Base-by-base conservation (phyloP, 2,113 vertebrate species). In the Nerophis ophidion region DNA sequence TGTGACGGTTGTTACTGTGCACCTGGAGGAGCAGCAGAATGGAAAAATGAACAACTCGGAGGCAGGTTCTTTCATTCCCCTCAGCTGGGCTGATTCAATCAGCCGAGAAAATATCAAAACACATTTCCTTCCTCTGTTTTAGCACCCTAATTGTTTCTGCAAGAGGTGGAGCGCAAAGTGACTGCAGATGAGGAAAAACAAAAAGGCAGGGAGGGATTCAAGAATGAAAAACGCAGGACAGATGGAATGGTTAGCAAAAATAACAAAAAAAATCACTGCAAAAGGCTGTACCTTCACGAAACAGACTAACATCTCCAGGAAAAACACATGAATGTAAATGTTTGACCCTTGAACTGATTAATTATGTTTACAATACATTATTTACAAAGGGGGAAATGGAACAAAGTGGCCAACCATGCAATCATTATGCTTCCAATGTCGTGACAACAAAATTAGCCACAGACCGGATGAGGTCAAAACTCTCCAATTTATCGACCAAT, bases 1-100 rank as follows among this genome's bases (percentile, higher is more conserved):
- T 90, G 87, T 93, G 92, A 66, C 92, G 92, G 84, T 97, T 96
- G 87, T 96, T 98, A 63, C 94, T 95, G 78, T 97, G 95, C 19
- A 97, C 93, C 95, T 96, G 65, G 12, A 48, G 11, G 8, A 51
- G 17, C 26, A 35, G 65, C n/a, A 19, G 26, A 40, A 72, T 44
- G 12, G 42, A 49, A 1, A 40, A 48, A n/a, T 19, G 48, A 34
- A 46, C n/a, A 60, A 40, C 15, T 11, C 38, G 35, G 14, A 58
- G 12, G n/a, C 13, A 56, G 66, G 60, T 17, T 77, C 38, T 13
- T 68, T 42, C 59, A 57, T 61, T 74, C 40, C 36, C 60, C 48
- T 36, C 65, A 47, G 60, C 7, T 8, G 0, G 15, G 60, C 44
- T 55, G 47, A 69, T 82, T 76, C 50, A 70, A 76, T 81, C 77